Evolutionary conservation across 2,113 vertebrate genomes (phyloP), one percentile per base, ranked within the genome.

Genomic region (Myrmophylax atrothorax): DNA sequence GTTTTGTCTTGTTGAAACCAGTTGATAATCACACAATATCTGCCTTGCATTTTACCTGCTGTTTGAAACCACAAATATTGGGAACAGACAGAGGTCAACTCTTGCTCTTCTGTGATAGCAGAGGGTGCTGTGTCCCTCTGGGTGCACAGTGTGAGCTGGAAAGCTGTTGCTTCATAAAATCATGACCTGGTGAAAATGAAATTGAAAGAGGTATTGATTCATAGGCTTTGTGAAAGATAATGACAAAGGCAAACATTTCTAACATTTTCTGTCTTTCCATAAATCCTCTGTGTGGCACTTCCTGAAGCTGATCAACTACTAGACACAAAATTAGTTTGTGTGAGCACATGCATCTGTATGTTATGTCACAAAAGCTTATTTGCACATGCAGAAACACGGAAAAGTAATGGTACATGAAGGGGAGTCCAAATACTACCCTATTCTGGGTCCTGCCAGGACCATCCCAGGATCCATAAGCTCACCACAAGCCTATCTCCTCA

Each of bases 401-500:
- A 35, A 63, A 20, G 8, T n/a, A 26, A 26, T 1, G 12, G 13
- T 8, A 29, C 28, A 7, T 25, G 26, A 29, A 53, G 20, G 7
- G 6, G 3, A 76, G 1, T 10, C 18, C 47, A 84, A 80, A 58
- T 42, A 62, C 24, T 10, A 20, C 10, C 15, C 15, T 17, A 7
- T 2, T 25, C 8, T 35, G 11, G 1, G 26, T 58, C 24, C 37
- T 62, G 16, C 14, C 18, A 47, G 37, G 11, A 47, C 17, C 24
- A 37, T 62, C 18, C 18, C 15, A 47, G n/a, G 9, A 47, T 20
- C 29, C 18, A n/a, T 38, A 25, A 62, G 19, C 14, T 49, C 15
- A 72, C 13, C 58, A 20, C 0, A 0, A 24, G 12, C 9, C 3
- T 1, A 10, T 10, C 17, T 56, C 33, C 47, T 52, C 10, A 56